Base-by-base conservation (phyloP, 1,140 invertebrate genomes). In the Coenobita brevimanus region DNA sequence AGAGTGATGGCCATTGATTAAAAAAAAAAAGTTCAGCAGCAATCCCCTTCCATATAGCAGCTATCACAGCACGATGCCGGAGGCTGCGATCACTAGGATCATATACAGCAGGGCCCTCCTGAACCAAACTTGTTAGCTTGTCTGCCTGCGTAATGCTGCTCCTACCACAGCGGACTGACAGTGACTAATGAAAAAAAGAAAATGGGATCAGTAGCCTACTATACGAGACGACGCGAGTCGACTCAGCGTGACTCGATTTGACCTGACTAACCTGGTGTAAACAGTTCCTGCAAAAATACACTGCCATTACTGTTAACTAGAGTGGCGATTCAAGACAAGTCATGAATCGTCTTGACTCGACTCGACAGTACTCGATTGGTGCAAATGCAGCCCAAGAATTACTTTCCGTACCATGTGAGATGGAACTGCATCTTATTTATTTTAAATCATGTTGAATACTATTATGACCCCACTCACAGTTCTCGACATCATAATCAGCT, bases 51-150 rank as follows among this genome's bases (percentile, higher is more conserved):
- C n/a, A n/a, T n/a, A n/a, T n/a, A n/a, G n/a, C n/a, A n/a, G n/a
- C n/a, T n/a, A n/a, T n/a, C n/a, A n/a, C n/a, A n/a, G n/a, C n/a
- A n/a, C n/a, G n/a, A n/a, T n/a, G n/a, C n/a, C n/a, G n/a, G n/a
- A n/a, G n/a, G n/a, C n/a, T n/a, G n/a, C n/a, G n/a, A n/a, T n/a
- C n/a, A n/a, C n/a, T n/a, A n/a, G n/a, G n/a, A n/a, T n/a, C n/a
- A n/a, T n/a, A n/a, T n/a, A n/a, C n/a, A 85, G 75, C 21, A 60
- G 64, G 46, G 78, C 76, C 3, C 67, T 89, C 41, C 8, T 46
- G 78, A 36, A 82, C 41, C 41, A 82, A 50, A 24, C 27, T 3
- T 64, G 46, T 43, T 69, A 38, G 2, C 27, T 71, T n/a, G 33
- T 46, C 27, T 6, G 8, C 3, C 36, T 43, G 24, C 41, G 15